Evolutionary conservation across 2,113 vertebrate genomes (phyloP).

Genomic region (Clarias batrachus): DNA sequence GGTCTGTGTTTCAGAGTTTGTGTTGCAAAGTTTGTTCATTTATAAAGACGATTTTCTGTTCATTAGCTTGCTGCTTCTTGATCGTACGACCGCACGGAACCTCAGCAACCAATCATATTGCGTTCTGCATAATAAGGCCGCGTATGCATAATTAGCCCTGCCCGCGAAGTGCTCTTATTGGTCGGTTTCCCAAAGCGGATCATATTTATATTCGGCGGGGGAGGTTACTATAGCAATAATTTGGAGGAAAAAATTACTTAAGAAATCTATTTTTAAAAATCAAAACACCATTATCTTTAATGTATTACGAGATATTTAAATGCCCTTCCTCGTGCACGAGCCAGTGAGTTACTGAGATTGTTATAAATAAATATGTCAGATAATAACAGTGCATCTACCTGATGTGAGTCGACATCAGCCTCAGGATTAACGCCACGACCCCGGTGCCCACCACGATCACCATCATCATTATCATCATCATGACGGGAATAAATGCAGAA

Average conservation of each 20-base stretch:
- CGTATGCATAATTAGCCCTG: slow-evolving; percentile 53
- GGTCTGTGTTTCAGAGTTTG: not conserved
- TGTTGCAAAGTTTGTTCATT: not conserved
- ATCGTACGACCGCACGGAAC: slow-evolving; percentile 6
- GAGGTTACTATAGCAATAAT: slow-evolving; percentile 34
- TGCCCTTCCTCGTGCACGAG: not conserved
- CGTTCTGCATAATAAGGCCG: not conserved
- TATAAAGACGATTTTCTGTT: not conserved
- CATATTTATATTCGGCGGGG: slow-evolving; percentile 38
- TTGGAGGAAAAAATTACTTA: not conserved
- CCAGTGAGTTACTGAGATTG: not conserved
- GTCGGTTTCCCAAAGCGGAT: slow-evolving; percentile 4
- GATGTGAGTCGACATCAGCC: slow-evolving; percentile 76
- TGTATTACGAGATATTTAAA: not conserved
- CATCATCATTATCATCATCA: slow-evolving; percentile 56
- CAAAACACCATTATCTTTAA: not conserved
- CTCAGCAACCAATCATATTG: slow-evolving; percentile 59
- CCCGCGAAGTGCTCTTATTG: slow-evolving; percentile 54
- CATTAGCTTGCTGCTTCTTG: not conserved
- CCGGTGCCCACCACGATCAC: slow-evolving; percentile 67
- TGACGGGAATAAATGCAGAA: not conserved
- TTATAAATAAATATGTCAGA: not conserved
- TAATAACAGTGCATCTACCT: slow-evolving; percentile 70
- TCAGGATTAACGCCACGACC: slow-evolving; percentile 69
- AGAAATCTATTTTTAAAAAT: not conserved